These are phyloP conservation scores for Neoscelio sp. DNA, from an alignment of 2,888 invertebrate genomes.

Conservation along the genomic window DNA sequence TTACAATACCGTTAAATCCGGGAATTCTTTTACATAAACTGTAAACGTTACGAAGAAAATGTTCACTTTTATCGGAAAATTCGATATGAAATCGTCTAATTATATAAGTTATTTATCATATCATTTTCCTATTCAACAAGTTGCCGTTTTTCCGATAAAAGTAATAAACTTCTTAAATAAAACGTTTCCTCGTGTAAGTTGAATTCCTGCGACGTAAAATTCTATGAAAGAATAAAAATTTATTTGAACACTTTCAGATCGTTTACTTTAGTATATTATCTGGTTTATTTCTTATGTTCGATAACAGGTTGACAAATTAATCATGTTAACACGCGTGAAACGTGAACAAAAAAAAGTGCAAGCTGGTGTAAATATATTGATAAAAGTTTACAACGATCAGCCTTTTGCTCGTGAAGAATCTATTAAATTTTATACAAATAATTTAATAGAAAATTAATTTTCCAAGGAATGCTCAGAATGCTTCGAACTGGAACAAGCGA, in stretches of 20 bases:
- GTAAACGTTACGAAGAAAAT: conserved; percentile 27
- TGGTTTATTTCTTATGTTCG: too few species aligned
- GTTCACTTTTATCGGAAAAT: conserved; percentile 35
- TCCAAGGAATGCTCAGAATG: conserved; percentile 56
- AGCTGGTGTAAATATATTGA: conserved; percentile 3
- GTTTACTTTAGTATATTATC: too few species aligned
- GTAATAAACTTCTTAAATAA: conserved; percentile 43
- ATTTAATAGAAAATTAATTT: conserved; percentile 63
- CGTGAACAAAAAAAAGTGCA: too few species aligned
- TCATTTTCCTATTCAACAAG: conserved; percentile 57
- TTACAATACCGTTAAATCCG: background rate
- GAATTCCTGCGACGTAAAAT: conserved; percentile 30
- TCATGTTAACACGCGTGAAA: background rate
- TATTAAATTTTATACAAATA: conserved; percentile 61
- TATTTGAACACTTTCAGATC: conserved; percentile 17
- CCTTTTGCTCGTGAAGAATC: conserved; percentile 29
- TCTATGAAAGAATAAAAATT: conserved; percentile 30
- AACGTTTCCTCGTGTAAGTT: conserved; percentile 25
- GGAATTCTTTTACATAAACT: background rate
- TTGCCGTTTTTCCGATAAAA: conserved; percentile 43
- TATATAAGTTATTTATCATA: conserved; percentile 49
- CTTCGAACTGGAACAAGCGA: conserved; percentile 60
- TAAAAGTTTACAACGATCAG: conserved; percentile 10
- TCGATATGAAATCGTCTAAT: conserved; percentile 30
- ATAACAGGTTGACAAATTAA: conserved; percentile 30